These are phyloP conservation scores for Choristoneura rosaceana DNA, from an alignment of 2,888 invertebrate species.

Conservation along the genomic window DNA sequence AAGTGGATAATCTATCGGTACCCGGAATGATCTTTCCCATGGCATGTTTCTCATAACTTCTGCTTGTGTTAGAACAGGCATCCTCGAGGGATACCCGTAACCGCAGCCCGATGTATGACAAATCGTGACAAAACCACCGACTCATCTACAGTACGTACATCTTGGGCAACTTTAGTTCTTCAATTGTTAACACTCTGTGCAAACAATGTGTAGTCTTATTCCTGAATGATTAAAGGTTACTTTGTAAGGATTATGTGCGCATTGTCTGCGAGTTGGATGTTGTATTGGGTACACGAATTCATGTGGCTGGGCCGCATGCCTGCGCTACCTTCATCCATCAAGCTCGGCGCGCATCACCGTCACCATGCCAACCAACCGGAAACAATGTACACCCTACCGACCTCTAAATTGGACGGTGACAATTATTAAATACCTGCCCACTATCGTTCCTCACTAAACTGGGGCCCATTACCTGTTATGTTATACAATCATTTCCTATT, in stretches of 20 bases:
- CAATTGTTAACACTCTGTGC: slow-evolving; percentile 28
- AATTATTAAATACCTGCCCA: slow-evolving; percentile 47
- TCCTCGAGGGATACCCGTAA: slow-evolving; percentile 62
- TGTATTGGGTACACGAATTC: slow-evolving; percentile 67
- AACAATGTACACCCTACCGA: slow-evolving; percentile 65
- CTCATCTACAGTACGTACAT: slow-evolving; percentile 62
- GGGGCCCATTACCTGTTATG: slow-evolving; percentile 1
- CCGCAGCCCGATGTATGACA: slow-evolving; percentile 82
- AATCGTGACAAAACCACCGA: slow-evolving; percentile 84
- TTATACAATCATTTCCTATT: neutral
- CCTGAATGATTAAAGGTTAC: slow-evolving; percentile 46
- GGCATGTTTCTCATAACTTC: slow-evolving; percentile 80
- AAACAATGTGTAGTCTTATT: slow-evolving; percentile 53
- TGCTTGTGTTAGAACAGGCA: slow-evolving; percentile 65
- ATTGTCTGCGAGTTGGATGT: slow-evolving; percentile 53
- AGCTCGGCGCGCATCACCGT: slow-evolving; percentile 80
- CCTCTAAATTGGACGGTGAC: slow-evolving; percentile 64
- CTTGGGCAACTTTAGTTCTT: slow-evolving; percentile 21
- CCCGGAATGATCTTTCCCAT: slow-evolving; percentile 74
- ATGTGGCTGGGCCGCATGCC: slow-evolving; percentile 73
- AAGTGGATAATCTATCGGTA: slow-evolving; percentile 51
- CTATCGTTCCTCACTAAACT: slow-evolving; percentile 3
- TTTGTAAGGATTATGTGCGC: slow-evolving; percentile 37
- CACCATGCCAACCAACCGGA: slow-evolving; percentile 78
- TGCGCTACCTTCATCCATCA: slow-evolving; percentile 81